Evolutionary conservation across 1,140 invertebrate genomes (phyloP).

Genomic region (Drosophila pectinifera): DNA sequence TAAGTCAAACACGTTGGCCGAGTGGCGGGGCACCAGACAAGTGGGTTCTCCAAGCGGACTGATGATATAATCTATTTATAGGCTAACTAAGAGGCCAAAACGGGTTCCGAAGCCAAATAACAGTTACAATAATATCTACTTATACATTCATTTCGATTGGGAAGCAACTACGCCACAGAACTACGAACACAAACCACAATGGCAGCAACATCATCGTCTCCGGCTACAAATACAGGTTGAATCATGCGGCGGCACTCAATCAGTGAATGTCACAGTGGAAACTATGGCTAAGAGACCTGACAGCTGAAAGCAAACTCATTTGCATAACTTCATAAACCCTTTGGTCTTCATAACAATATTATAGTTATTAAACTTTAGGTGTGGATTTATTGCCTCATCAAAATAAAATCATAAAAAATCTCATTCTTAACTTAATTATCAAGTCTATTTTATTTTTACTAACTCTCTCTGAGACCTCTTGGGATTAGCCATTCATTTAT

Average conservation of each 20-base stretch:
- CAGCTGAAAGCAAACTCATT: background rate
- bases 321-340: background rate
- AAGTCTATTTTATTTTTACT: no score
- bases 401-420: background rate
- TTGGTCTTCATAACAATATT: no score
- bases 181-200: conserved; percentile 33
- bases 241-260: conserved; percentile 40
- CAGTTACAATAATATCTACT: conserved; percentile 61
- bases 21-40: conserved; percentile 8
- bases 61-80: conserved; percentile 63
- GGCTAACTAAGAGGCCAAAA: conserved; percentile 36
- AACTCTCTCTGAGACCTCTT: background rate
- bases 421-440: background rate
- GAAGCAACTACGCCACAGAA: conserved; percentile 59
- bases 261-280: conserved; percentile 43
- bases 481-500: background rate
- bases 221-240: conserved; percentile 38
- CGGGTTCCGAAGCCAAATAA: conserved; percentile 61
- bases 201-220: conserved; percentile 16
- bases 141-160: conserved; percentile 58
- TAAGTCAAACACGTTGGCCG: conserved; percentile 30
- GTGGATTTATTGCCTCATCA: no score
- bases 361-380: no score
- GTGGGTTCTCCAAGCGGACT: conserved; percentile 27
- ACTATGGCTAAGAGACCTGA: background rate